phyloP scores from a whole-genome alignment of 2,797 vertebrate genomes.

The Sphenodon punctatus region DNA sequence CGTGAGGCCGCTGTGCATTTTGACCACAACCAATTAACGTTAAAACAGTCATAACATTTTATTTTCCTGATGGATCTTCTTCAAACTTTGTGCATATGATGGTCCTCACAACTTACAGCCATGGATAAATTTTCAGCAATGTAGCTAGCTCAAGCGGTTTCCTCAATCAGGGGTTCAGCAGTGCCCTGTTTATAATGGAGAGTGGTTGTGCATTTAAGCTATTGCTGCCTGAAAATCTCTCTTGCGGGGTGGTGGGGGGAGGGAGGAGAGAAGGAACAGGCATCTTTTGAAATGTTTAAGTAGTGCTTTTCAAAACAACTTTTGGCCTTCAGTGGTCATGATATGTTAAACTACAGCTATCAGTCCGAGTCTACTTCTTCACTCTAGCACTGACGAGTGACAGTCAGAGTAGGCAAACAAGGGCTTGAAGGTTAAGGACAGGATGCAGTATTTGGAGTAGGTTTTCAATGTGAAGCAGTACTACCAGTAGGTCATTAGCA shows the following conservation, averaged over 20 bases:
- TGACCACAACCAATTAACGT: no score
- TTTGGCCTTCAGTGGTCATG: background rate
- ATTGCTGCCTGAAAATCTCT: no score
- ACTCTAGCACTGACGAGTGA: constrained; percentile 19
- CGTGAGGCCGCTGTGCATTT: no score
- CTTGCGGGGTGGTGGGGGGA: fast-evolving
- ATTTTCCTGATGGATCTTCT: no score
- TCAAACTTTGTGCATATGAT: no score
- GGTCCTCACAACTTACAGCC: no score
- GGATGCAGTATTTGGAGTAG: background rate
- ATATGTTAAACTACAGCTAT: background rate
- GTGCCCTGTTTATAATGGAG: no score
- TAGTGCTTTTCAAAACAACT: background rate
- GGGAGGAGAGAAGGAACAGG: background rate
- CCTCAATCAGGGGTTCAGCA: no score
- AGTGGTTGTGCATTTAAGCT: no score
- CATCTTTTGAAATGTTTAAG: background rate
- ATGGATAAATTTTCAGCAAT: no score
- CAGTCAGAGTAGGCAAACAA: constrained; percentile 13
- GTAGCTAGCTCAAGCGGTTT: no score
- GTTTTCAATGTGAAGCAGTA: background rate
- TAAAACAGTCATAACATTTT: no score
- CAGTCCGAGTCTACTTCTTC: background rate
- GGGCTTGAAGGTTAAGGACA: background rate
- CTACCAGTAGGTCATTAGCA: background rate